Percentiles rank a stretch among this genome's conserved stretches.
Conservation (phyloP, 2,113 vertebrate genomes). For the Hippopotamus amphibius region DNA sequence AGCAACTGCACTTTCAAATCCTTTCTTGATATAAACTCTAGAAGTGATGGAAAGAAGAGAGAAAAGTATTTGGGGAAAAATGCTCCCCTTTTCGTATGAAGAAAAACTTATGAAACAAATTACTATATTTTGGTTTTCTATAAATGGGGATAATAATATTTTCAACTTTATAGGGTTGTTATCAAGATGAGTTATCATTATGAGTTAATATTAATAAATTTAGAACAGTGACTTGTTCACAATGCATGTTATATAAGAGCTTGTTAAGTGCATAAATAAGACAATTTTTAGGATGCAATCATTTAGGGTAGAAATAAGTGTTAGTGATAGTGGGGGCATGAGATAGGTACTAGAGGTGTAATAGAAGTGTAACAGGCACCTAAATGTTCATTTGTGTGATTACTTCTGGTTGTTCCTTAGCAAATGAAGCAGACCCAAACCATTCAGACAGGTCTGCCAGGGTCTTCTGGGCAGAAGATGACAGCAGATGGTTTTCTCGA, state of each 20-base stretch:
- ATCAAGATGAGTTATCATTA: constrained; percentile 60
- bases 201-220: constrained; percentile 57
- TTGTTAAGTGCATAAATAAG: constrained; percentile 29
- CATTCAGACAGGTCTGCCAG: background rate
- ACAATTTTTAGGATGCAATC: background rate
- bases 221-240: background rate
- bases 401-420: background rate
- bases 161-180: constrained; percentile 18
- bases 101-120: constrained; percentile 40
- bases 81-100: background rate
- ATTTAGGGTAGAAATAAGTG: constrained; percentile 47
- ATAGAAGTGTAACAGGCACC: background rate
- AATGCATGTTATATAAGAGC: constrained; percentile 22
- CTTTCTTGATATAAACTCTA: constrained; percentile 41
- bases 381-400: background rate
- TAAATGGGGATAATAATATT: constrained; percentile 34
- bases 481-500: background rate
- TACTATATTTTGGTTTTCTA: constrained; percentile 49
- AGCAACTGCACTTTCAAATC: constrained; percentile 49
- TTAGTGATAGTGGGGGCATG: background rate
- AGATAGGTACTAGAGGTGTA: background rate
- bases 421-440: background rate
- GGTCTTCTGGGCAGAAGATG: background rate
- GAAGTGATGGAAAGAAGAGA: constrained; percentile 43
- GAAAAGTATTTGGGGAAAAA: background rate